A percentile compares a stretch with the other conserved stretches of the same genome.
phyloP scores from a whole-genome alignment of 2,888 invertebrate species.

The Tachina grossa region DNA sequence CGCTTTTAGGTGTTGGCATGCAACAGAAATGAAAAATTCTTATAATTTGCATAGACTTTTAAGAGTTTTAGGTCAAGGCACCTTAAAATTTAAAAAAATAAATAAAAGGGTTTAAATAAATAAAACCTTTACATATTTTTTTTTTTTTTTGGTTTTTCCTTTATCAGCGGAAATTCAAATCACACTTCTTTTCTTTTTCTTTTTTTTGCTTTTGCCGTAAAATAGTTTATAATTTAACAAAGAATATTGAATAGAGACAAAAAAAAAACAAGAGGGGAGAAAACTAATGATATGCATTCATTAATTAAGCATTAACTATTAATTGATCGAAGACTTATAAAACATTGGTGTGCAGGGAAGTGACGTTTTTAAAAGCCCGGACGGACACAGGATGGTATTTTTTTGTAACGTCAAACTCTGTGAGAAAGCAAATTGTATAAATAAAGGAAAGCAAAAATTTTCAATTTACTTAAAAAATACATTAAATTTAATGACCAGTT shows the following conservation, averaged over 20 bases:
- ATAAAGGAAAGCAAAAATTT: neutral
- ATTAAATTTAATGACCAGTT: slow-evolving; percentile 30
- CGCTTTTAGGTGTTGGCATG: slow-evolving; percentile 30
- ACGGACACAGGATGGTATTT: slow-evolving; percentile 27
- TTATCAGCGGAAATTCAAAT: slow-evolving; percentile 62
- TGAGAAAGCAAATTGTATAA: slow-evolving; percentile 15
- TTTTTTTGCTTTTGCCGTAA: neutral
- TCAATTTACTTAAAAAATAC: slow-evolving; percentile 15
- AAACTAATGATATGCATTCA: slow-evolving; percentile 56
- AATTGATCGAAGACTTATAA: slow-evolving; percentile 39
- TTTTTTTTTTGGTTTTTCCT: neutral
- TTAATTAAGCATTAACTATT: slow-evolving; percentile 65
- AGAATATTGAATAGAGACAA: neutral
- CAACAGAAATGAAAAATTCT: slow-evolving; percentile 43
- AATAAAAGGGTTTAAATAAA: slow-evolving; percentile 38
- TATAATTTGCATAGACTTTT: slow-evolving; percentile 57
- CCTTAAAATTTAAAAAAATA: slow-evolving; percentile 34
- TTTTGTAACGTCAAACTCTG: neutral
- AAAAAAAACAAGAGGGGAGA: slow-evolving; percentile 48
- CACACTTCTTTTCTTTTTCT: slow-evolving; percentile 11
- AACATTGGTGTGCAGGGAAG: slow-evolving; percentile 37
- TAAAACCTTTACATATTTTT: slow-evolving; percentile 9
- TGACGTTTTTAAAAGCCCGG: slow-evolving; percentile 12
- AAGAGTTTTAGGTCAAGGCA: slow-evolving; percentile 64
- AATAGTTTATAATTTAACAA: slow-evolving; percentile 34